Base-by-base conservation (phyloP, 1,140 invertebrate genomes). In the Aphidius gifuensis region DNA sequence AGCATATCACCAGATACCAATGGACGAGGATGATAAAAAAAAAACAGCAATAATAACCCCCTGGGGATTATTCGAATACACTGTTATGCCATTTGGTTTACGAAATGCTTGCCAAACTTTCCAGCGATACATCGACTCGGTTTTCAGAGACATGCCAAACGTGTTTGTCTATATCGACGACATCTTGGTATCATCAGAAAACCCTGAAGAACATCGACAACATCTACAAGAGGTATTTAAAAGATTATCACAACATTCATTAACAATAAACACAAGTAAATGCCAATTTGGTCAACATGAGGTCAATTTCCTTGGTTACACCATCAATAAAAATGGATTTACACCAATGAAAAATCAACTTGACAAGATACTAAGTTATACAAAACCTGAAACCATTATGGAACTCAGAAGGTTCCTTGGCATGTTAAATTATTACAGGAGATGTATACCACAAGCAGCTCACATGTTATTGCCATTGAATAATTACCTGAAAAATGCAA, bases 1-100 rank as follows among this genome's bases (percentile, higher is more conserved):
- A 9, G 81, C 80, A 0, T 83, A 78, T 63, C 75, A 73, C 66
- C 81, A 85, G 61, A 66, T 84, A 9, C 61, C 64, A 9, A 58
- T 83, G 4, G 65, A 68, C 9, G 32, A 60, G 38, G 55, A 65
- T 0, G 68, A 71, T 61, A 69, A 55, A 9, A 46, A 68, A 4
- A 81, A 80, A 61, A 80, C 77, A 0, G 74, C 71, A 2, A 73
- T 79, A 40, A 67, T 67, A 1, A 74, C 71, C 3, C 68, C 64
- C 5, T 64, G 60, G 45, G 59, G 58, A 5, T 43, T 57, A 40
- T 65, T 64, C 64, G 38, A 75, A 56, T 77, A 69, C 61, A 7
- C 64, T 0, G 61, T 65, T 4, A 77, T 83, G 73, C 71, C 75
- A 16, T 82, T 83, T 58, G 67, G 71, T 9, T 9, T 68, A 2